Evolutionary conservation across 2,888 invertebrate genomes (phyloP).

Genomic region (Cryptocephalus primarius): DNA sequence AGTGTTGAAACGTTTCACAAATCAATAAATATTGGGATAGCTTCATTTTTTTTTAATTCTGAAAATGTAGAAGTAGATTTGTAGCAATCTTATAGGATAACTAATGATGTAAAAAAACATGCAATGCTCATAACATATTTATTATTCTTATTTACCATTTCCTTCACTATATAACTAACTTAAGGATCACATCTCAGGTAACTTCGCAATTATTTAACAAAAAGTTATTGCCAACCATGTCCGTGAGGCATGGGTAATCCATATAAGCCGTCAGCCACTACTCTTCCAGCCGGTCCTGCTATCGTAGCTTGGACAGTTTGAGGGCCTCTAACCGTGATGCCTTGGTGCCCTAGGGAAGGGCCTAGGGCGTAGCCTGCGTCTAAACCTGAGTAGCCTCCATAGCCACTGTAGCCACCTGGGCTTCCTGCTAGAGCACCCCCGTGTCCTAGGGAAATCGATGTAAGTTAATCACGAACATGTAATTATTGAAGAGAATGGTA

Average conservation of each 20-base stretch:
- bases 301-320: slow-evolving; percentile 24
- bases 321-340: slow-evolving; percentile 20
- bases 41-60: no score
- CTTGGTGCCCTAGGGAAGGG: slow-evolving; percentile 10
- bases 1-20: no score
- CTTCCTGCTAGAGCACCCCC: slow-evolving; percentile 1
- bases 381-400: slow-evolving; percentile 5
- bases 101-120: not conserved
- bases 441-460: not conserved
- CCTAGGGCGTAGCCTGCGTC: slow-evolving; percentile 4
- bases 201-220: no score
- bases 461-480: no score
- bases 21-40: no score
- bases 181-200: no score
- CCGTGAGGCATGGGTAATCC: slow-evolving; percentile 24
- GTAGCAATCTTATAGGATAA: no score
- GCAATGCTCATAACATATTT: not conserved
- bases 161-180: not conserved
- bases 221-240: slow-evolving; percentile 12
- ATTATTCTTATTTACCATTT: not conserved
- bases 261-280: slow-evolving; percentile 31
- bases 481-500: no score
- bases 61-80: no score
- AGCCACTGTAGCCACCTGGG: slow-evolving; percentile 6
- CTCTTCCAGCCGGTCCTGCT: slow-evolving; percentile 23